Conservation (phyloP, 2,888 invertebrate genomes). For the Ptychoptera albimana region DNA sequence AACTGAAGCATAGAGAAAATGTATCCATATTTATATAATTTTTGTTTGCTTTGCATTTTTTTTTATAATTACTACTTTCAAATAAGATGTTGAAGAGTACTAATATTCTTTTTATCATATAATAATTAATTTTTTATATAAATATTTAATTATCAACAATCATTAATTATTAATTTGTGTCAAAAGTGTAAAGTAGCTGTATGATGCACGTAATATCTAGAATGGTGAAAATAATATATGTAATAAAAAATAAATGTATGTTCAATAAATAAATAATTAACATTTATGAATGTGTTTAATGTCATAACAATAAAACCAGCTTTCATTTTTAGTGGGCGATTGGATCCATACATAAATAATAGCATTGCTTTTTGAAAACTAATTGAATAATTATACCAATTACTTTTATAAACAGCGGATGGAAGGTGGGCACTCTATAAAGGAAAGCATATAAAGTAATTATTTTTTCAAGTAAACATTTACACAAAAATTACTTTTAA, state of each 20-base stretch:
- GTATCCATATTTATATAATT: too few species aligned
- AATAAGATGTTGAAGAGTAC: too few species aligned
- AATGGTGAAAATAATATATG: not conserved
- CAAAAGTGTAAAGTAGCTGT: conserved; percentile 8
- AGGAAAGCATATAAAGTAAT: not conserved
- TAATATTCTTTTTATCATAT: too few species aligned
- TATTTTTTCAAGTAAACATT: not conserved
- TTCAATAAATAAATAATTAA: not conserved
- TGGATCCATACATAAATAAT: conserved; percentile 4
- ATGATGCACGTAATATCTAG: conserved; percentile 5
- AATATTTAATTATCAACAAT: too few species aligned
- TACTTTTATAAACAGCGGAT: conserved; percentile 3
- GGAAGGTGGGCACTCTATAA: conserved; percentile 3
- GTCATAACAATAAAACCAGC: conserved; percentile 6
- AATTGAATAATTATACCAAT: conserved; percentile 5
- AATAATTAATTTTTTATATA: too few species aligned
- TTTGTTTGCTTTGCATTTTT: too few species aligned
- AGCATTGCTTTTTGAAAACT: conserved; percentile 1
- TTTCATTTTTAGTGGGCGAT: conserved; percentile 5
- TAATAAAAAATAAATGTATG: not conserved
- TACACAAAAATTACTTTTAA: not conserved
- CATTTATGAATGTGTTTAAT: conserved; percentile 6
- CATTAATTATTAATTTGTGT: conserved; percentile 1
- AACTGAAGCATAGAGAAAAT: too few species aligned
- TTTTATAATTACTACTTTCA: too few species aligned